These are phyloP conservation scores for Magallana angulata DNA, from an alignment of 1,140 invertebrate genomes.

Conservation along the genomic window DNA sequence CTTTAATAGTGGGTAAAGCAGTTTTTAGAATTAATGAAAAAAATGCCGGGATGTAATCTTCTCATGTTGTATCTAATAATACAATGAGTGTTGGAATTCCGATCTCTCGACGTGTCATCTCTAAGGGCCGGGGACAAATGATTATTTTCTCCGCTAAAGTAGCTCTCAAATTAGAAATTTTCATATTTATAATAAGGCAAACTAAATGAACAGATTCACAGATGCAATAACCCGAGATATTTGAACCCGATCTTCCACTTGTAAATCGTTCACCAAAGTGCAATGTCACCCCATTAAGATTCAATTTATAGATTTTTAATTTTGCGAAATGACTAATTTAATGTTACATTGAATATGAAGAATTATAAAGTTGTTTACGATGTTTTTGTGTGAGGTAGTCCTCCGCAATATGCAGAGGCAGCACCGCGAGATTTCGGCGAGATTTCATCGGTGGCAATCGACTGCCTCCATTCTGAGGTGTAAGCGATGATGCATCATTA, in stretches of 20 bases:
- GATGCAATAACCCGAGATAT: neutral
- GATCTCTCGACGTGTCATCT: constrained; percentile 14
- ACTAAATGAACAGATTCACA: neutral
- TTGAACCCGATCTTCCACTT: neutral
- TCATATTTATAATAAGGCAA: neutral
- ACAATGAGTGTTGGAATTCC: neutral
- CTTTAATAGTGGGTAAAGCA: constrained; percentile 10
- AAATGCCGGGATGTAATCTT: neutral
- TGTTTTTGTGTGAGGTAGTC: no score
- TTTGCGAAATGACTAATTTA: neutral
- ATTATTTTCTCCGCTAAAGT: constrained; percentile 17
- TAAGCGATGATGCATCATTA: constrained; percentile 8
- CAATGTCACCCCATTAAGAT: neutral
- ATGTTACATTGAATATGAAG: neutral
- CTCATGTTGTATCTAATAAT: constrained; percentile 32
- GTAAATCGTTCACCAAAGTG: neutral
- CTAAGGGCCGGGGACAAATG: neutral
- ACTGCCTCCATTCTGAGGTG: neutral
- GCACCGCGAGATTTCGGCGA: neutral
- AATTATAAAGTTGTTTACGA: no score
- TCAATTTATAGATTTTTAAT: neutral
- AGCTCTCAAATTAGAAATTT: neutral
- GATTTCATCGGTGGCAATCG: constrained; percentile 8
- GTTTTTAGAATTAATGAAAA: constrained; percentile 11
- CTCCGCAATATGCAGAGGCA: no score